phyloP scores from a whole-genome alignment of 2,888 invertebrate genomes.

The Reticulitermes lucifugus region DNA sequence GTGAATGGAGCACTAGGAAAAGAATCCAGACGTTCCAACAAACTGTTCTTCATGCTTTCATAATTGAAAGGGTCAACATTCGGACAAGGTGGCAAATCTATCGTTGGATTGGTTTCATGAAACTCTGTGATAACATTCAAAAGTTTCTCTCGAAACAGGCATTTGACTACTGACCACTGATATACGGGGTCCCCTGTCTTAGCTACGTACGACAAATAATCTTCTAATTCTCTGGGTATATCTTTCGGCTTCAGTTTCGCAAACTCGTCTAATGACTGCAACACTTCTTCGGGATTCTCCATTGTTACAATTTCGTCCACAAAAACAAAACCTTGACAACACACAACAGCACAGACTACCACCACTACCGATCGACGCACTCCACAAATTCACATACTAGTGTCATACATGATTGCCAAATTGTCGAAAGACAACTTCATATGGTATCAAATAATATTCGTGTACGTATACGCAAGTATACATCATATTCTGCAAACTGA shows the following conservation, averaged over 20 bases:
- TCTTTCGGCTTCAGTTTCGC: slow-evolving; percentile 82
- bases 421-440: neutral
- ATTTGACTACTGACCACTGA: slow-evolving; percentile 90
- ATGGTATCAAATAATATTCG: too few relatives aligned
- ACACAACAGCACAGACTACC: neutral
- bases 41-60: slow-evolving; percentile 86
- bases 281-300: slow-evolving; percentile 89
- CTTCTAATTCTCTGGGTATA: slow-evolving; percentile 89
- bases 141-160: slow-evolving; percentile 88
- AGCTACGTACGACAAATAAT: slow-evolving; percentile 90
- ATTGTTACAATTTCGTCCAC: slow-evolving; percentile 61
- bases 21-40: slow-evolving; percentile 83
- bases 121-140: slow-evolving; percentile 89
- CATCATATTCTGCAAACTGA: too few relatives aligned
- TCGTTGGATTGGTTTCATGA: slow-evolving; percentile 79
- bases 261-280: slow-evolving; percentile 86
- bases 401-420: neutral
- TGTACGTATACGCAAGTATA: too few relatives aligned
- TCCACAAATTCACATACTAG: neutral
- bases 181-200: slow-evolving; percentile 95
- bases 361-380: slow-evolving; percentile 39
- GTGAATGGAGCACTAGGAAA: slow-evolving; percentile 95
- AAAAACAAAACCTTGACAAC: slow-evolving; percentile 1
- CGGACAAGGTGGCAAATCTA: slow-evolving; percentile 87
- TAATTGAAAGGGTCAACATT: slow-evolving; percentile 93